Base-by-base conservation (phyloP, 2,797 vertebrate genomes). In the Eleutherodactylus coqui region DNA sequence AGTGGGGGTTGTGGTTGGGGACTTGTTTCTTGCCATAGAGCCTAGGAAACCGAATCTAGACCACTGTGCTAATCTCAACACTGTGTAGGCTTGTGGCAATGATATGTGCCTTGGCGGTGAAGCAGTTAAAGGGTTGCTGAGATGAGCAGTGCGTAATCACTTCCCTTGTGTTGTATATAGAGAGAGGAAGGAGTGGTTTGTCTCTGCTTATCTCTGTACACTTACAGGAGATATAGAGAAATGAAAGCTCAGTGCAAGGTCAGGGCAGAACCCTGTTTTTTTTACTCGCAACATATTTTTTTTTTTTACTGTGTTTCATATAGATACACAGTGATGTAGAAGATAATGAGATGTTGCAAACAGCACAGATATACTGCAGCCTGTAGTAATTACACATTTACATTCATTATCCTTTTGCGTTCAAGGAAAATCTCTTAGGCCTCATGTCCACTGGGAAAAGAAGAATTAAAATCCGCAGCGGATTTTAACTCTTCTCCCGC, bases 161-260 rank as follows among this genome's bases (percentile, higher is more conserved):
- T 82, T 82, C 79, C 79, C 79, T 34, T 82, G 47, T 53, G 79
- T 72, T 82, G 64, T 69, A 82, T 34, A 82, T 67, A 82, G 79
- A 82, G 79, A 81, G 79, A 82, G 79, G 79, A 82, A 82, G 47
- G 79, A 72, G 64, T 72, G 79, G 79, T 51, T 82, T 81, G 32
- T 82, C 64, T 55, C 79, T 41, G 47, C 64, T 70, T 72, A 82
- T 82, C 79, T 82, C 7, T 53, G 29, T 70, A 72, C 34, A 72
- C 79, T 72, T 11, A 21, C 47, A 38, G 64, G 47, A 82, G 79
- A 72, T 82, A 55, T 53, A 41, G 79, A 82, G 79, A 82, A 82
- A 82, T 82, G 79, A 82, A 82, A 82, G 79, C 79, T 72, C 79
- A 51, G 47, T 27, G 13, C 32, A 72, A 32, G 29, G 79, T 82